phyloP scores from a whole-genome alignment of 2,888 invertebrate species.

The Lagria hirta region DNA sequence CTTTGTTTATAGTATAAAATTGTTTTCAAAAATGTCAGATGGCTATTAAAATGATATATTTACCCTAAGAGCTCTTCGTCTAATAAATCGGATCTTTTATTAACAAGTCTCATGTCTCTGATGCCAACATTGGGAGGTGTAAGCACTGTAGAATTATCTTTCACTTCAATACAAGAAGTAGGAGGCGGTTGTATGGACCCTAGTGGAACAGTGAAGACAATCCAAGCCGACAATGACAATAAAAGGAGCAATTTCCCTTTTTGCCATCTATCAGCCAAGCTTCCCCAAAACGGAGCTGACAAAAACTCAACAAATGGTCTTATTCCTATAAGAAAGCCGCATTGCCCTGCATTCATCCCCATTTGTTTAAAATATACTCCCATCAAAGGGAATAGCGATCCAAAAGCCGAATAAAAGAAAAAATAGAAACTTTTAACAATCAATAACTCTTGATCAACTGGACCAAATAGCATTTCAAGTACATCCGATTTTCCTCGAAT shows the following conservation, averaged over 20 bases:
- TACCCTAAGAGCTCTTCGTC: constrained; percentile 12
- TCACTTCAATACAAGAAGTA: constrained; percentile 76
- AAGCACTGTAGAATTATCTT: constrained; percentile 66
- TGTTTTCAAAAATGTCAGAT: too few relatives aligned
- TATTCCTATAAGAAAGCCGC: constrained; percentile 91
- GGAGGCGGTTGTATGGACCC: constrained; percentile 95
- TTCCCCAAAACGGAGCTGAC: constrained; percentile 97
- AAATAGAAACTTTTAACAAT: constrained; percentile 98
- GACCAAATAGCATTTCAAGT: constrained; percentile 78
- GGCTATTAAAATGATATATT: too few relatives aligned
- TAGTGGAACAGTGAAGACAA: constrained; percentile 93
- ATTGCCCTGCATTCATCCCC: constrained; percentile 93
- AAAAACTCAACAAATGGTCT: constrained; percentile 97
- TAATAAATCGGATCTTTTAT: constrained; percentile 56
- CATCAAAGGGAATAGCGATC: constrained; percentile 96
- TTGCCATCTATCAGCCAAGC: constrained; percentile 84
- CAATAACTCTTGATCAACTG: constrained; percentile 87
- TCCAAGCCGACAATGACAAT: constrained; percentile 91
- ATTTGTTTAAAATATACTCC: constrained; percentile 99
- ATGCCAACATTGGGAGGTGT: constrained; percentile 59
- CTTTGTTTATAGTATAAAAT: too few relatives aligned
- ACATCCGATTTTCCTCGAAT: constrained; percentile 84
- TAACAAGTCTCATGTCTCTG: constrained; percentile 52
- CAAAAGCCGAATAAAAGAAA: constrained; percentile 99
- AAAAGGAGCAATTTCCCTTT: constrained; percentile 86